Evolutionary conservation across 2,888 invertebrate species (phyloP).

Genomic region (Galeopsomyia nigrocyanea): DNA sequence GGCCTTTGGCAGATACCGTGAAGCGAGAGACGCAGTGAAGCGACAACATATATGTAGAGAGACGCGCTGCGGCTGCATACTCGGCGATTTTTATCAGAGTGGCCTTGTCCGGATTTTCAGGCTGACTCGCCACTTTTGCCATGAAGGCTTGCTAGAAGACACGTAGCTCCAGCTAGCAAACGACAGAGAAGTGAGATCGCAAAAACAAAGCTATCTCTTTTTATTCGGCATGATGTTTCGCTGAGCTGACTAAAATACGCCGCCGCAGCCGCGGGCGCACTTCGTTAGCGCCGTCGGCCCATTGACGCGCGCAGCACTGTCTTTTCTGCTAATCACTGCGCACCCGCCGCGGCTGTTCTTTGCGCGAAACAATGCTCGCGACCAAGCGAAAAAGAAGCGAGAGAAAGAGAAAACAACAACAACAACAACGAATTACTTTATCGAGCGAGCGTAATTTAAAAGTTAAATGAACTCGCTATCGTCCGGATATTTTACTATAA

Average conservation of each 20-base stretch:
- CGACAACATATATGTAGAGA: not conserved
- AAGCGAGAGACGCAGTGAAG: not conserved
- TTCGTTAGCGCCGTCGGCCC: conserved; percentile 12
- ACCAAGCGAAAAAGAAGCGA: conserved; percentile 1
- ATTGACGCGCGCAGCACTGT: not conserved
- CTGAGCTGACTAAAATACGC: not conserved
- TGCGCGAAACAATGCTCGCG: not conserved
- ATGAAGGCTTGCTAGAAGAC: not conserved
- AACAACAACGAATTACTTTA: no score
- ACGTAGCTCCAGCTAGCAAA: not conserved
- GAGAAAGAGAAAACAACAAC: not conserved
- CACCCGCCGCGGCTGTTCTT: not conserved
- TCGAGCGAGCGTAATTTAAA: conserved; percentile 31
- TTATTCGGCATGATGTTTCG: not conserved
- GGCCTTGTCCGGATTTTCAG: conserved; percentile 36
- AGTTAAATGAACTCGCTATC: conserved; percentile 40
- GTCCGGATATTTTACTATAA: conserved; percentile 1
- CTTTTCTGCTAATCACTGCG: not conserved
- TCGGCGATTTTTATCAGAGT: conserved; percentile 52
- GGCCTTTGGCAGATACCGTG: not conserved
- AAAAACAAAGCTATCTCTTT: conserved; percentile 12
- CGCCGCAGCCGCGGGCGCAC: conserved; percentile 2
- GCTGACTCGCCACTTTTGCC: conserved; percentile 32
- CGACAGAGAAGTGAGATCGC: conserved; percentile 19
- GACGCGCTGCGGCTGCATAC: conserved; percentile 7